Conservation (phyloP, 2,888 invertebrate species). For the Aspidiotus destructor region DNA sequence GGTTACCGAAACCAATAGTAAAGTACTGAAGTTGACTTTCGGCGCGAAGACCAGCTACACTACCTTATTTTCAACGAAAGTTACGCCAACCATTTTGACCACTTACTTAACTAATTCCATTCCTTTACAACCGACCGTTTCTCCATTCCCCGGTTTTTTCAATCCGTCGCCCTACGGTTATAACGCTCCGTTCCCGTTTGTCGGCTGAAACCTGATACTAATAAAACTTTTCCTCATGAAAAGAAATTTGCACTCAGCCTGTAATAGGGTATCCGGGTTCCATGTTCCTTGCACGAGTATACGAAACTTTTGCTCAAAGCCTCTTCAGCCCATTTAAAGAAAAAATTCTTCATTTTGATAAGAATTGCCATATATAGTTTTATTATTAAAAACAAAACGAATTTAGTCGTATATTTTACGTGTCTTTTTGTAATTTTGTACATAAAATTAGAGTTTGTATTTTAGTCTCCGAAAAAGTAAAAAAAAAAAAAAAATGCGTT, state of each 20-base stretch:
- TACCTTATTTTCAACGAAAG: slow-evolving; percentile 70
- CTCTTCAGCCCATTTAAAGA: background rate
- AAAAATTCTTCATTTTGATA: background rate
- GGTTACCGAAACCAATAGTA: slow-evolving; percentile 68
- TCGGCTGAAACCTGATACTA: slow-evolving; percentile 48
- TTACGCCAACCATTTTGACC: slow-evolving; percentile 73
- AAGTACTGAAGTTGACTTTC: slow-evolving; percentile 72
- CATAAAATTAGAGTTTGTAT: too few relatives aligned
- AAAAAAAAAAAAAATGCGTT: too few relatives aligned
- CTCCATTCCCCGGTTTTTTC: slow-evolving; percentile 65
- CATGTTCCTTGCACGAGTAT: slow-evolving; percentile 14
- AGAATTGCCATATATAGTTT: background rate
- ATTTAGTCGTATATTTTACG: too few relatives aligned
- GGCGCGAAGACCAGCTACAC: slow-evolving; percentile 85
- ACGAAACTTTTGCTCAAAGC: slow-evolving; percentile 4
- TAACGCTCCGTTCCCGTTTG: slow-evolving; percentile 41
- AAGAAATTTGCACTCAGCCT: background rate
- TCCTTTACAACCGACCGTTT: slow-evolving; percentile 52
- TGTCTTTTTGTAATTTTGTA: too few relatives aligned
- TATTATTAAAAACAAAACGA: background rate
- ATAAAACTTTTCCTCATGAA: too few relatives aligned
- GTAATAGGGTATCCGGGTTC: background rate
- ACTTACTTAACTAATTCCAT: slow-evolving; percentile 72
- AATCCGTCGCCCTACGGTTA: slow-evolving; percentile 42
- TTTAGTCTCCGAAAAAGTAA: too few relatives aligned